Base-by-base conservation (phyloP, 2,797 vertebrate species). In the Cuniculus paca region DNA sequence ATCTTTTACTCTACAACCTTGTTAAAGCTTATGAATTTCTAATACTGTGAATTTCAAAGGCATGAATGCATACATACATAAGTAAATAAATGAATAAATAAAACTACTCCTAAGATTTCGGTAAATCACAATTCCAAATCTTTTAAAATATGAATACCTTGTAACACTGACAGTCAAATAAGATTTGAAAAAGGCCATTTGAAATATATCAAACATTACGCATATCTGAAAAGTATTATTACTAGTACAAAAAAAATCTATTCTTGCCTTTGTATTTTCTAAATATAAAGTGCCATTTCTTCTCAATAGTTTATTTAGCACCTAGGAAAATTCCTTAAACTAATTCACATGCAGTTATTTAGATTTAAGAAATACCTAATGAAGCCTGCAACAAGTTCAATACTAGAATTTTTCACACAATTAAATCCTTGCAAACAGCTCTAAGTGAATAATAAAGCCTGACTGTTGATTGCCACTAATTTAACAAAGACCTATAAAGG, bases 21-120 rank as follows among this genome's bases (percentile, higher is more conserved):
- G n/a, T 74, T 58, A 75, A 77, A 89, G 79, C 77, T 83, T 95
- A 48, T 79, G 70, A 91, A 81, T 94, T 84, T 89, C 88, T 78
- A 94, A 95, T 65, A 90, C 68, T 56, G 45, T 42, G 52, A 63
- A 90, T 90, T 97, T 96, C 95, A 95, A 97, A 97, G 81, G 85
- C 74, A 96, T 42, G 22, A 93, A 94, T 74, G 36, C 70, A 95
- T 80, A 79, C 56, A 91, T 68, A 50, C 22, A 22, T 92, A 89
- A 36, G 45, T 75, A 96, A 78, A 81, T 77, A 95, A 95, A 93
- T 81, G 77, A 93, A 94, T 90, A 88, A 97, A 90, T 89, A 90
- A 87, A 92, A 93, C 80, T 19, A 48, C 79, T 90, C 83, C 61
- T 86, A 75, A 92, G 79, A 94, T 95, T 88, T 83, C 94, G 17